Percentiles rank a stretch among this genome's conserved stretches.
Conservation (phyloP, 2,888 invertebrate species). For the Coleophora flavipennella region DNA sequence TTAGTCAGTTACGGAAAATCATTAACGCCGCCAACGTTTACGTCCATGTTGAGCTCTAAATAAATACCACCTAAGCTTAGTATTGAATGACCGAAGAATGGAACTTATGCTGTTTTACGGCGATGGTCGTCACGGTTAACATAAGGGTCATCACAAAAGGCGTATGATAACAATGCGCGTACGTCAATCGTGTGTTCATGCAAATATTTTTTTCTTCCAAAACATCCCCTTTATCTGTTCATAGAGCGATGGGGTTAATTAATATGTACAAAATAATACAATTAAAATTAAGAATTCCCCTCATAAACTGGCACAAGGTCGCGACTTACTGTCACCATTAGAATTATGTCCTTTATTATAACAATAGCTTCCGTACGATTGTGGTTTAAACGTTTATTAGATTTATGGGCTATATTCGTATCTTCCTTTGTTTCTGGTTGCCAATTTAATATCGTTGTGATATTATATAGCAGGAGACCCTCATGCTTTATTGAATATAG, state of each 20-base stretch:
- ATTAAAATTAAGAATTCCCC: conserved; percentile 60
- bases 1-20: conserved; percentile 28
- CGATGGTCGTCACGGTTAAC: conserved; percentile 46
- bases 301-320: conserved; percentile 63
- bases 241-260: conserved; percentile 67
- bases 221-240: conserved; percentile 67
- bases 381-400: conserved; percentile 49
- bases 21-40: conserved; percentile 30
- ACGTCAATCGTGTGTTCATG: conserved; percentile 72
- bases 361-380: conserved; percentile 52
- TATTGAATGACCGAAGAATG: conserved; percentile 26
- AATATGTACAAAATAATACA: conserved; percentile 68
- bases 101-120: conserved; percentile 33
- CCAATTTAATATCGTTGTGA: conserved; percentile 45
- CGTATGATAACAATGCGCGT: conserved; percentile 67
- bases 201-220: conserved; percentile 68
- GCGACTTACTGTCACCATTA: conserved; percentile 64
- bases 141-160: conserved; percentile 72
- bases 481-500: conserved; percentile 54
- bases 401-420: conserved; percentile 44
- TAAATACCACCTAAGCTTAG: conserved; percentile 30
- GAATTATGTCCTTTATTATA: conserved; percentile 62
- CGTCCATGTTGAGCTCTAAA: conserved; percentile 41
- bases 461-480: conserved; percentile 51
- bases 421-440: conserved; percentile 54